phyloP scores from a whole-genome alignment of 2,888 invertebrate species.

The Ommatoiulus sabulosus region DNA sequence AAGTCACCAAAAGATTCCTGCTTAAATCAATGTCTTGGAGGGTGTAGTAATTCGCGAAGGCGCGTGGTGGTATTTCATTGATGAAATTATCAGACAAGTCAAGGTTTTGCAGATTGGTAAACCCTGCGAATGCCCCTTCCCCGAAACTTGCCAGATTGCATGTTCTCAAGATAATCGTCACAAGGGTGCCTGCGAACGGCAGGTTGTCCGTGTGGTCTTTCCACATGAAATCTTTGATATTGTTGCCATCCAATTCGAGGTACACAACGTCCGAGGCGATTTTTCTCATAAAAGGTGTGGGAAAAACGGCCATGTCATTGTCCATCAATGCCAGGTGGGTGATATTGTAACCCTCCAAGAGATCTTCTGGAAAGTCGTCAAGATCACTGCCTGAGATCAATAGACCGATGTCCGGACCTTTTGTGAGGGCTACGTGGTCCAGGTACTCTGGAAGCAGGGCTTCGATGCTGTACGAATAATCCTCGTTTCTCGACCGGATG shows the following conservation, averaged over 20 bases:
- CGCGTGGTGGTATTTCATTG: background rate
- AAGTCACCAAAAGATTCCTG: background rate
- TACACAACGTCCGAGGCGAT: background rate
- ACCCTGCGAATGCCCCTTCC: background rate
- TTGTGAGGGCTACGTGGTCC: background rate
- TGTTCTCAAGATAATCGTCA: background rate
- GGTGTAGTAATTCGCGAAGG: background rate
- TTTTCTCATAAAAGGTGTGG: background rate
- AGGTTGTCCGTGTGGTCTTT: background rate
- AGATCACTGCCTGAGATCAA: background rate
- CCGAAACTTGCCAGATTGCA: background rate
- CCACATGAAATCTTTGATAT: slow-evolving; percentile 7
- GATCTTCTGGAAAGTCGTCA: background rate
- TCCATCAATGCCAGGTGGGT: background rate
- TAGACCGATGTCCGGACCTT: background rate
- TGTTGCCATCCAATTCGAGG: background rate
- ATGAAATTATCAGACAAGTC: background rate
- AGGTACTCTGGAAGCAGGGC: background rate
- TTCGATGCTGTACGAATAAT: background rate
- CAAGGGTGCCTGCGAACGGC: background rate
- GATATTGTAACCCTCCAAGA: slow-evolving; percentile 7
- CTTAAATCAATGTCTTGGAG: background rate
- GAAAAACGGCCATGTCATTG: background rate
- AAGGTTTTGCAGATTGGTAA: background rate
- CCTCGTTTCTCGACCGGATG: background rate